These are phyloP conservation scores for Schizopygopsis malacanthus DNA, from an alignment of 2,797 vertebrate genomes.

Conservation along the genomic window DNA sequence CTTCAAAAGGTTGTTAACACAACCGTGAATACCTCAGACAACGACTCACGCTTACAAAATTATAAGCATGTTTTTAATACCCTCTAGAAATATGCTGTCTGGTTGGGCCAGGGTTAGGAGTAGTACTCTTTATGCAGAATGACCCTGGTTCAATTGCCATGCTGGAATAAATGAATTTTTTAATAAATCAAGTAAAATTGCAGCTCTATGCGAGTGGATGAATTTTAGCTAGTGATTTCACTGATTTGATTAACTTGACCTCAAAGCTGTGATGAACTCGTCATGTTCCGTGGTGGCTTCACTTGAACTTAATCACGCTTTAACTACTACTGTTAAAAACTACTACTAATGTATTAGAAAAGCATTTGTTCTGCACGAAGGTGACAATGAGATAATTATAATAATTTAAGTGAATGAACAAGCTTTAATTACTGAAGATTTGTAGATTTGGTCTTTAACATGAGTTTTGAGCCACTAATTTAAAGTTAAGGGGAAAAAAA, in stretches of 20 bases:
- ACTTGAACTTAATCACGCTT: conserved; percentile 9
- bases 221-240: conserved; percentile 7
- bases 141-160: neutral
- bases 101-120: neutral
- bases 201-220: neutral
- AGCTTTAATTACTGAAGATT: neutral
- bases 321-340: conserved; percentile 25
- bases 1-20: neutral
- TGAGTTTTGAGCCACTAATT: neutral
- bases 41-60: neutral
- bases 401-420: neutral
- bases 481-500: neutral
- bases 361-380: neutral
- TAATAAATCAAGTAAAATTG: conserved; percentile 15
- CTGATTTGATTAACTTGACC: conserved; percentile 36
- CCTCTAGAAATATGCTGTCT: neutral
- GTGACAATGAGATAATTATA: conserved; percentile 11
- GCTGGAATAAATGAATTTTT: conserved; percentile 11
- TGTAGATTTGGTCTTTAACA: neutral
- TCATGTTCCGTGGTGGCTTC: neutral
- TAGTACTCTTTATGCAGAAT: conserved; percentile 1
- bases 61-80: neutral
- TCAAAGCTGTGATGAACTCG: neutral
- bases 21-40: neutral
- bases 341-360: neutral